A percentile compares a stretch with the other conserved stretches of the same genome.
Conservation (phyloP, 2,113 vertebrate species). For the Isichthys henryi region DNA sequence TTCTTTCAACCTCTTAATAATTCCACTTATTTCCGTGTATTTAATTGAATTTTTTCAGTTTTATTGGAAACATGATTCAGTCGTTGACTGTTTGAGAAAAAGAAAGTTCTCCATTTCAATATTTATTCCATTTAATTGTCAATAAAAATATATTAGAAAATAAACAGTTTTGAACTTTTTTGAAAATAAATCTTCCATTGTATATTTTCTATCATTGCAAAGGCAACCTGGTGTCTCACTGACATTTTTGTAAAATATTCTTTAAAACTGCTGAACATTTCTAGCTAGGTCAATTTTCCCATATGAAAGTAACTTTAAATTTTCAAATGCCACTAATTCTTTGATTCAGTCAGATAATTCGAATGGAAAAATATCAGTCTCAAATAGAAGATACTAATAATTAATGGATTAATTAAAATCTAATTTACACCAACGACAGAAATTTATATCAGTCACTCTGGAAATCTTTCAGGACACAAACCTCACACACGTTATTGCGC, state of each 20-base stretch:
- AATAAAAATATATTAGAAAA: neutral
- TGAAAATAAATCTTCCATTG: neutral
- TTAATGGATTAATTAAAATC: neutral
- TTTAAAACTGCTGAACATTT: neutral
- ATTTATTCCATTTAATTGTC: neutral
- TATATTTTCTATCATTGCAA: neutral
- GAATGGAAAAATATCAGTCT: neutral
- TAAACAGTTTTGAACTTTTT: neutral
- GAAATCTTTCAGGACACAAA: neutral
- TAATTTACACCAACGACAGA: neutral
- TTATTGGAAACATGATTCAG: neutral
- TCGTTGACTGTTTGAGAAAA: neutral
- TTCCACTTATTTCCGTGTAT: too few species aligned
- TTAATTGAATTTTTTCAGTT: neutral
- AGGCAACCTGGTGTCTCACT: neutral
- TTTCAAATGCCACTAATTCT: neutral
- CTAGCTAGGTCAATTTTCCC: neutral
- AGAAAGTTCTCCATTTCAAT: neutral
- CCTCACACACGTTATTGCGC: neutral
- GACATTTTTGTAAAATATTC: neutral
- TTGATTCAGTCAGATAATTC: neutral
- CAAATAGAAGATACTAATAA: neutral
- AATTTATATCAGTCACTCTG: neutral
- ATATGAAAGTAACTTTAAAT: neutral
- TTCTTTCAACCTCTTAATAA: too few species aligned